Base-by-base conservation (phyloP, 2,888 invertebrate species). In the Horisme vitalbata region DNA sequence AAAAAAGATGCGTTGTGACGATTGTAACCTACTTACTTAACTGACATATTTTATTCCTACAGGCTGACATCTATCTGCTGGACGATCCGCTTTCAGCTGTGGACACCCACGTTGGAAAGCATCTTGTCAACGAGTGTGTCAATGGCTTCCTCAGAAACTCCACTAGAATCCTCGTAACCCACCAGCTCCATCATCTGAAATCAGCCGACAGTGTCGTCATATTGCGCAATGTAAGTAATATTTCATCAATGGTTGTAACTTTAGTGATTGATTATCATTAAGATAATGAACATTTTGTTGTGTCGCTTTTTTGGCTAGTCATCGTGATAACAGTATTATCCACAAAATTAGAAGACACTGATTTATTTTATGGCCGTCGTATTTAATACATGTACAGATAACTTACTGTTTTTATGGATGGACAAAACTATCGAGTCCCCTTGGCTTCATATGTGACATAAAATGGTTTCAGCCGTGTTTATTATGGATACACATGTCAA, bases 1-100 rank as follows among this genome's bases (percentile, higher is more conserved):
- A n/a, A n/a, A n/a, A n/a, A n/a, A n/a, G n/a, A n/a, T n/a, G n/a
- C n/a, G n/a, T n/a, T n/a, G n/a, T n/a, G n/a, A n/a, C n/a, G n/a
- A n/a, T n/a, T n/a, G n/a, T n/a, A n/a, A n/a, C n/a, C n/a, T 15
- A 15, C 3, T 3, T 15, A 15, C 15, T 5, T 18, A 18, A 18
- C n/a, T 2, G 3, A 23, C n/a, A 8, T 15, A 27, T 21, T n/a
- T 46, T 24, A 30, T 14, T 31, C 15, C 9, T 45, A 35, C 66
- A 90, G 90, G 93, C 94, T 0, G 94, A 94, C 68, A 91, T 95
- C 28, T 95, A 95, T 69, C 79, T 95, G 2, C 77, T 95, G 60
- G 95, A 95, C 68, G 95, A 95, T 69, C 95, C 95, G 2, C 79
- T 95, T 12, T 94, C 94, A 12, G 95, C 95, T 0, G 95, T 95